Conservation (phyloP, 2,888 invertebrate species). For the Chymomyza procnemis region DNA sequence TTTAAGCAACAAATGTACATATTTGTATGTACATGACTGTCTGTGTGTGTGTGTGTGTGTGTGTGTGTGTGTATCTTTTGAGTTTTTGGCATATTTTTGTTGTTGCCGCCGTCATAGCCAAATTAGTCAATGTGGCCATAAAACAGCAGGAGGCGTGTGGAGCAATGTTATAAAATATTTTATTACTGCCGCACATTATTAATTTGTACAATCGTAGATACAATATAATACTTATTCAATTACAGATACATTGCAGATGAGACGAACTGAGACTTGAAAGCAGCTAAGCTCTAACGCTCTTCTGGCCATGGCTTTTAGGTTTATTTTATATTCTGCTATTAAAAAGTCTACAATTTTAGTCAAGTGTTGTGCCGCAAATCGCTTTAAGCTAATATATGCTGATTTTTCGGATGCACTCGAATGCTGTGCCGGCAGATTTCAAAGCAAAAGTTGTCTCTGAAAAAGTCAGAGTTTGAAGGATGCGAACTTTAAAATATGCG, state of each 20-base stretch:
- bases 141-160: constrained; percentile 43
- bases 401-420: no score
- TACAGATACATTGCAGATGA: constrained; percentile 8
- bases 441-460: no score
- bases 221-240: constrained; percentile 19
- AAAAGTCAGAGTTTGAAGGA: no score
- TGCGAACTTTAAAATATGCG: no score
- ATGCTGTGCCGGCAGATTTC: no score
- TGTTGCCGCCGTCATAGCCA: constrained; percentile 37
- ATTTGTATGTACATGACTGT: neutral
- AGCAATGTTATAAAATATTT: constrained; percentile 50
- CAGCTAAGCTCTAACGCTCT: no score
- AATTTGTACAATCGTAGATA: constrained; percentile 54
- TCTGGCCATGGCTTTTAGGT: constrained; percentile 19
- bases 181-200: constrained; percentile 54
- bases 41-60: neutral
- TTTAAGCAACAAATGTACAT: neutral
- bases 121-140: constrained; percentile 54
- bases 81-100: neutral
- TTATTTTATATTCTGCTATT: constrained; percentile 39
- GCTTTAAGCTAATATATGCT: no score
- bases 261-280: neutral
- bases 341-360: neutral
- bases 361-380: no score
- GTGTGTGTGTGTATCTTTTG: neutral